phyloP scores from a whole-genome alignment of 1,140 invertebrate genomes.

The Olivierus martensii region DNA sequence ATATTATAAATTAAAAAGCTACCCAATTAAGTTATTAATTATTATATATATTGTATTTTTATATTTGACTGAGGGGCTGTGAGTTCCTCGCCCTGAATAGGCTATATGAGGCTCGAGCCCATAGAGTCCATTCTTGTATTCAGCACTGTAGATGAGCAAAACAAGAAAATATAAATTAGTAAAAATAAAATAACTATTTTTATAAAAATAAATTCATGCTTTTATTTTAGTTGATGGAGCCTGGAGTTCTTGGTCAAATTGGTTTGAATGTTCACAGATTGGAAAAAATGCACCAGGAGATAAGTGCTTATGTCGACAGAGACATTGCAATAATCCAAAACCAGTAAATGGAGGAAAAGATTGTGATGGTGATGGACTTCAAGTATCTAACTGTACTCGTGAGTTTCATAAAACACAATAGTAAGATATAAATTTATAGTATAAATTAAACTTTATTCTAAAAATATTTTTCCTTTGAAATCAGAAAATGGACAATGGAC shows the following conservation, averaged over 20 bases:
- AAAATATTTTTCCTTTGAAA: not conserved
- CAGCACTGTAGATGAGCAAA: no score
- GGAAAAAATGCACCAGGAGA: slow-evolving; percentile 31
- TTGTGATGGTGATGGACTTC: slow-evolving; percentile 30
- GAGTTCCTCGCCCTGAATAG: no score
- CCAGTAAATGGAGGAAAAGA: slow-evolving; percentile 55
- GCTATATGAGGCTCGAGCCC: no score
- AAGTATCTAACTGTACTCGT: slow-evolving; percentile 37
- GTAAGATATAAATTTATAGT: not conserved
- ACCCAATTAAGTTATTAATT: no score
- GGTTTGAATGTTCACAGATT: slow-evolving; percentile 42
- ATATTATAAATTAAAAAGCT: no score
- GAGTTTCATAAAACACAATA: not conserved
- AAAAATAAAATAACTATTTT: no score
- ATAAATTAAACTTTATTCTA: not conserved
- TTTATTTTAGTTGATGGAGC: slow-evolving; percentile 44
- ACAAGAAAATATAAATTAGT: no score
- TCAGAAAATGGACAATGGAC: slow-evolving; percentile 31
- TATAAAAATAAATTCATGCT: no score
- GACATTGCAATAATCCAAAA: slow-evolving; percentile 67
- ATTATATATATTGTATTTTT: no score
- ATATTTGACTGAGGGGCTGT: no score
- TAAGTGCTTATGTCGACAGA: slow-evolving; percentile 57
- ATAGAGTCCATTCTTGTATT: no score
- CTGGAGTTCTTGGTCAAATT: slow-evolving; percentile 56